phyloP scores from a whole-genome alignment of 2,113 vertebrate species.

The Polyodon spathula region DNA sequence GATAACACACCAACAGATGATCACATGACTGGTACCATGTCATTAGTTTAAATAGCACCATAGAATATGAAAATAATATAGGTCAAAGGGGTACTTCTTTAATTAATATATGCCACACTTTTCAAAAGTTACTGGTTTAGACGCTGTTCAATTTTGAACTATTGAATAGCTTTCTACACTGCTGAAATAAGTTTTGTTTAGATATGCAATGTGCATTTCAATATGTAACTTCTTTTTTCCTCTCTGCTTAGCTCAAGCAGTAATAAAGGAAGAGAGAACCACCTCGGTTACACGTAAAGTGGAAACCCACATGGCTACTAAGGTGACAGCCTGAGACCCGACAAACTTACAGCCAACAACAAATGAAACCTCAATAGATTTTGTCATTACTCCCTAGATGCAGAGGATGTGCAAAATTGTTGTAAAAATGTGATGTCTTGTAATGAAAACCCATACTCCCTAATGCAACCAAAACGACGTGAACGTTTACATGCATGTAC shows the following conservation, averaged over 20 bases:
- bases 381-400: not conserved
- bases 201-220: not conserved
- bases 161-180: no score
- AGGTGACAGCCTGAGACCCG: conserved; percentile 7
- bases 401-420: conserved; percentile 5
- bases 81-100: no score
- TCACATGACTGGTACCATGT: no score
- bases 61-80: no score
- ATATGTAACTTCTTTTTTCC: not conserved
- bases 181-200: no score
- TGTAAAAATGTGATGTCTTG: conserved; percentile 14
- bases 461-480: conserved; percentile 19
- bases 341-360: conserved; percentile 1
- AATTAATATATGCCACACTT: no score
- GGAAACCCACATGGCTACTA: conserved; percentile 11
- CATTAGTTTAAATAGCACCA: no score
- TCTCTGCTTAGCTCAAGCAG: conserved; percentile 1
- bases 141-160: no score
- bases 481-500: conserved; percentile 31
- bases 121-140: no score
- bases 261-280: conserved; percentile 14
- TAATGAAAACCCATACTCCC: conserved; percentile 7
- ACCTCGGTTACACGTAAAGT: conserved; percentile 11
- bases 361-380: conserved; percentile 9
- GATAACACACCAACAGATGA: no score